These are phyloP conservation scores for Stegodyphus dumicola DNA, from an alignment of 1,140 invertebrate genomes.

Conservation along the genomic window DNA sequence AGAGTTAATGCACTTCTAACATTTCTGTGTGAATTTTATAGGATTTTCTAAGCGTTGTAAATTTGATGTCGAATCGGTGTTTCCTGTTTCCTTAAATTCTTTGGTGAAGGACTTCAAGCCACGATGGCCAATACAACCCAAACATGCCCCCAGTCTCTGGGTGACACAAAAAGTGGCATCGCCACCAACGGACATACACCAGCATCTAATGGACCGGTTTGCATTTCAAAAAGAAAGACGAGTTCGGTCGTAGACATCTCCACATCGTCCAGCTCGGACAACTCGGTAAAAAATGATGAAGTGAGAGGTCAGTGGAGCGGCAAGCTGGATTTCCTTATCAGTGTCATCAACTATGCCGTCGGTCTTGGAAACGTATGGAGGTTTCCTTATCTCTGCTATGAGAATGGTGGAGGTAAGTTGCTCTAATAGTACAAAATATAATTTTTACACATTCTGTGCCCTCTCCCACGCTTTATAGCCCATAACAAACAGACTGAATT, in stretches of 20 bases:
- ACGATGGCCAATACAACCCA: not conserved
- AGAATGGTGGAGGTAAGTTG: slow-evolving; percentile 68
- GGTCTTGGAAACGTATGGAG: slow-evolving; percentile 91
- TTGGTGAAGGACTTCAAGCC: not conserved
- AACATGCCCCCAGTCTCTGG: too few relatives aligned
- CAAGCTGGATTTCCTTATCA: slow-evolving; percentile 89
- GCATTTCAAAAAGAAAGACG: slow-evolving; percentile 20
- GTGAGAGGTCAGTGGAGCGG: slow-evolving; percentile 83
- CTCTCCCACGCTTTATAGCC: too few relatives aligned
- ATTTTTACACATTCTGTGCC: too few relatives aligned
- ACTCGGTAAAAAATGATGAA: slow-evolving; percentile 64
- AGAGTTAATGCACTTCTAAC: too few relatives aligned
- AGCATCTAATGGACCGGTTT: not conserved
- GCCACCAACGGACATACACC: not conserved
- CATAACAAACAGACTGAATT: too few relatives aligned
- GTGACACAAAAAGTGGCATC: not conserved
- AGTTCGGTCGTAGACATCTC: slow-evolving; percentile 5
- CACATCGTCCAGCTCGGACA: slow-evolving; percentile 8
- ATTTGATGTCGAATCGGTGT: too few relatives aligned
- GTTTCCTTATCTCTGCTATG: slow-evolving; percentile 72
- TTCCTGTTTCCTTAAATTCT: too few relatives aligned
- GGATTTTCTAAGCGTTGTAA: too few relatives aligned
- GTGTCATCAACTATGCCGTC: slow-evolving; percentile 91
- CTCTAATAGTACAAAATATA: too few relatives aligned
- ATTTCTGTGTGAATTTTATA: too few relatives aligned